Evolutionary conservation across 2,797 vertebrate species (phyloP), one percentile per base, ranked within the genome.

Genomic region (Triplophysa yarkandensis): DNA sequence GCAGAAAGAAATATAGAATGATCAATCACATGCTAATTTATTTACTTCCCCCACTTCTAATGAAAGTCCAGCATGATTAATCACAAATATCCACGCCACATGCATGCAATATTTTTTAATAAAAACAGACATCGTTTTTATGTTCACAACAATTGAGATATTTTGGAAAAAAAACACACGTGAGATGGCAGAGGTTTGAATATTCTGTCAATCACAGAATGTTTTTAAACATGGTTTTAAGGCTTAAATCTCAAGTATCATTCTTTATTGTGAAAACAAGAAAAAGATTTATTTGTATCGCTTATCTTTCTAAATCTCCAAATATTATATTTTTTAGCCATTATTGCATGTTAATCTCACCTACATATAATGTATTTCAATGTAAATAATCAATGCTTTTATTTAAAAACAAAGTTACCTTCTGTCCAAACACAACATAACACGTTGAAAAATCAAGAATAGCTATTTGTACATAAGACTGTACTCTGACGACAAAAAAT

Each of bases 11-110:
- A 89, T 87, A 90, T 87, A 89, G 87, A 84, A 84, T 85, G 84
- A 92, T 91, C 89, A 86, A 92, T 92, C 88, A 92, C 80, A 73
- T 77, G 84, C 89, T 88, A 89, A 88, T 92, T 91, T 88, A 89
- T 86, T 86, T 84, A 87, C 87, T 81, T 82, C 80, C 82, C 79
- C 82, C 88, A 84, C 87, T 88, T 88, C 86, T 86, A 86, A 88
- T 89, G 83, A 87, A 81, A 91, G 86, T 92, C 90, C 87, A 78
- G 86, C 32, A 52, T 83, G 85, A 91, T 92, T 90, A 87, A 91
- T 93, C 88, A 91, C 80, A 63, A 82, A 82, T 86, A 86, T 46
- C 44, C 44, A 46, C n/a, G 19, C 16, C 84, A 88, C 78, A 74
- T 74, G 60, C 70, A 83, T 81, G 83, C 78, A 68, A 71, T 66